phyloP scores from a whole-genome alignment of 2,797 vertebrate genomes.

The Brotula barbata region DNA sequence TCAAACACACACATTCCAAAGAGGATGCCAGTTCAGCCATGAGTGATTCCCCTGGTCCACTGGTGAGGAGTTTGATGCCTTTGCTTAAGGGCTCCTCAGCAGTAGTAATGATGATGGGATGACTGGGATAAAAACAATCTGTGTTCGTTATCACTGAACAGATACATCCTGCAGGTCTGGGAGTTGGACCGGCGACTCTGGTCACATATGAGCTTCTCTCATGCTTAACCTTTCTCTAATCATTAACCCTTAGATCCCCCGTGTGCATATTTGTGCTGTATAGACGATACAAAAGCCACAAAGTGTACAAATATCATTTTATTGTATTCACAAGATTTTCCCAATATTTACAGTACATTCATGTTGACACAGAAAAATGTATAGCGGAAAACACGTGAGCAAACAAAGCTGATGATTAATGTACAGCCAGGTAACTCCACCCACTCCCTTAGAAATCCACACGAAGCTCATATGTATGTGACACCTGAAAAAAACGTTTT shows the following conservation, averaged over 20 bases:
- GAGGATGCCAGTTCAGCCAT: too few species aligned
- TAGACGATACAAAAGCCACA: neutral
- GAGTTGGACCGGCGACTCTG: too few species aligned
- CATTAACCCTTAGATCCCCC: neutral
- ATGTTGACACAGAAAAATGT: slow-evolving; percentile 2
- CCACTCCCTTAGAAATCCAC: neutral
- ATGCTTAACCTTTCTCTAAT: too few species aligned
- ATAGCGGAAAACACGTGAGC: slow-evolving; percentile 27
- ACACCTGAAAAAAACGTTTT: neutral
- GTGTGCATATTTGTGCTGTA: neutral
- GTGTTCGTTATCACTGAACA: too few species aligned
- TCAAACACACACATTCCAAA: too few species aligned
- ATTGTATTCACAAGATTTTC: slow-evolving; percentile 53
- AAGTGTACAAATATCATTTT: slow-evolving; percentile 29
- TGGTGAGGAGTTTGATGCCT: too few species aligned
- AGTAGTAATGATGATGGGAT: too few species aligned
- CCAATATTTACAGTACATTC: slow-evolving; percentile 52
- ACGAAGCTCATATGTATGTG: neutral
- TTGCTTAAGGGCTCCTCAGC: too few species aligned
- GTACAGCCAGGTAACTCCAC: neutral
- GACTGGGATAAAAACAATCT: too few species aligned
- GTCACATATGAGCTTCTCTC: too few species aligned
- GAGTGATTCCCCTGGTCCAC: too few species aligned
- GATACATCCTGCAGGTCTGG: too few species aligned
- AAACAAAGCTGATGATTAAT: neutral